Conservation (phyloP, 2,113 vertebrate genomes). For the Pavo muticus region DNA sequence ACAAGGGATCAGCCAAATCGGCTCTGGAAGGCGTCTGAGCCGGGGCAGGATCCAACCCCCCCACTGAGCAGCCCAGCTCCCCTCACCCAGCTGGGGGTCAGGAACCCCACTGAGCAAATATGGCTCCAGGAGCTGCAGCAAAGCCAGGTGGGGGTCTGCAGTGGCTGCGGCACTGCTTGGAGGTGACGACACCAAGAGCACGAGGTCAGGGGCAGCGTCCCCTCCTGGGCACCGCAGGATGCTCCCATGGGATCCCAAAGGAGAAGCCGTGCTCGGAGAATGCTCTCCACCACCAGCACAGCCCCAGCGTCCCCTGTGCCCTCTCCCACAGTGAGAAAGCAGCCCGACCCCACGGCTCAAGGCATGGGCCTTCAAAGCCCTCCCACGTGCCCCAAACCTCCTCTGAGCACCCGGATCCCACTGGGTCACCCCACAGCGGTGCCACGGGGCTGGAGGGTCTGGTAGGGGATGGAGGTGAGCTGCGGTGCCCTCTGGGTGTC, state of each 20-base stretch:
- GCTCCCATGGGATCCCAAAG: background rate
- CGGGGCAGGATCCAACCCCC: background rate
- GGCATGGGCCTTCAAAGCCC: background rate
- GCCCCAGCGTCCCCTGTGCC: background rate
- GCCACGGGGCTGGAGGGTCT: background rate
- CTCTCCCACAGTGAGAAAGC: background rate
- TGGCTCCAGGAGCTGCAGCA: background rate
- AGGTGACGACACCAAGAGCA: no score
- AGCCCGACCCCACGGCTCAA: background rate
- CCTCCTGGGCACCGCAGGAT: background rate
- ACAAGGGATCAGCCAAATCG: background rate
- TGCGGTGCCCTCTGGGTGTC: no score
- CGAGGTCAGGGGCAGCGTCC: background rate
- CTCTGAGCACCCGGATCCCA: background rate
- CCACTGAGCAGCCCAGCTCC: background rate
- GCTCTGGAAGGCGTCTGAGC: background rate
- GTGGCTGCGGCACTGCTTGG: background rate
- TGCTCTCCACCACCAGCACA: background rate
- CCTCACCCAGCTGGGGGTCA: background rate
- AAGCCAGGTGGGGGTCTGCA: background rate
- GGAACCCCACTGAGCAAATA: background rate
- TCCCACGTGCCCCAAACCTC: background rate
- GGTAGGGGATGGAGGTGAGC: background rate
- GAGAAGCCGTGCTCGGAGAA: background rate
- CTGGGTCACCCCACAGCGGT: no score